Conservation (phyloP, 1,140 invertebrate species). For the Eumeta japonica region DNA sequence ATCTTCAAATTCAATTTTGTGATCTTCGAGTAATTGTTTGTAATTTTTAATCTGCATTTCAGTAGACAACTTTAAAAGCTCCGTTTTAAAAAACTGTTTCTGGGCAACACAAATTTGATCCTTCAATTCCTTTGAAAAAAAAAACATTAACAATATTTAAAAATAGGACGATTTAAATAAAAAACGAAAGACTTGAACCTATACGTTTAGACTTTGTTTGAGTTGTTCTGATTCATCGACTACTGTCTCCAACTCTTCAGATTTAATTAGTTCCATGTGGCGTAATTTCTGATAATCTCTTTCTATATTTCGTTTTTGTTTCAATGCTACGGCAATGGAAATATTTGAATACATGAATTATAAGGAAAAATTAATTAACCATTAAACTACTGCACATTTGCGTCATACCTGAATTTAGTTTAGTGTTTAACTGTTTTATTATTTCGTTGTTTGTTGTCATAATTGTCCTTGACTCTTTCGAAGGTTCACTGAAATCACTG, state of each 20-base stretch:
- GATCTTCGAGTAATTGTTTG: slow-evolving; percentile 15
- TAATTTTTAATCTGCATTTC: slow-evolving; percentile 23
- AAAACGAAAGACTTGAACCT: no score
- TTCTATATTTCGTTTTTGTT: slow-evolving; percentile 20
- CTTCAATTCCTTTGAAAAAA: slow-evolving; percentile 21
- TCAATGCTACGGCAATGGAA: slow-evolving; percentile 27
- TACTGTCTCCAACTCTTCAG: slow-evolving; percentile 21
- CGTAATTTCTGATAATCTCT: slow-evolving; percentile 18
- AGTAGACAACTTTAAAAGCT: slow-evolving; percentile 31
- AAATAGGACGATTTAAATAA: no score
- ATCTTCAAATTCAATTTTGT: slow-evolving; percentile 20
- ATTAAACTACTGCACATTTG: slow-evolving; percentile 17
- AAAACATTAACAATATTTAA: no score
- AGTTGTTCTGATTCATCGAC: slow-evolving; percentile 21
- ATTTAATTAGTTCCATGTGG: slow-evolving; percentile 16
- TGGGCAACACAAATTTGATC: slow-evolving; percentile 21
- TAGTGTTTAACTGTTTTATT: slow-evolving; percentile 16
- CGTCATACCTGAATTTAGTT: slow-evolving; percentile 14
- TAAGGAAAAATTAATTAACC: slow-evolving; percentile 11
- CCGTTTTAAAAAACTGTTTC: slow-evolving; percentile 28
- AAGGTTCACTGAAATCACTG: no score
- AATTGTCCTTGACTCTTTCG: no score
- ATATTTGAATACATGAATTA: no score
- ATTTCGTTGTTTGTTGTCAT: slow-evolving; percentile 14
- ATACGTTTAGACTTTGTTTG: slow-evolving; percentile 27